Conservation (phyloP, 2,888 invertebrate species). For the Sisyra terminalis region DNA sequence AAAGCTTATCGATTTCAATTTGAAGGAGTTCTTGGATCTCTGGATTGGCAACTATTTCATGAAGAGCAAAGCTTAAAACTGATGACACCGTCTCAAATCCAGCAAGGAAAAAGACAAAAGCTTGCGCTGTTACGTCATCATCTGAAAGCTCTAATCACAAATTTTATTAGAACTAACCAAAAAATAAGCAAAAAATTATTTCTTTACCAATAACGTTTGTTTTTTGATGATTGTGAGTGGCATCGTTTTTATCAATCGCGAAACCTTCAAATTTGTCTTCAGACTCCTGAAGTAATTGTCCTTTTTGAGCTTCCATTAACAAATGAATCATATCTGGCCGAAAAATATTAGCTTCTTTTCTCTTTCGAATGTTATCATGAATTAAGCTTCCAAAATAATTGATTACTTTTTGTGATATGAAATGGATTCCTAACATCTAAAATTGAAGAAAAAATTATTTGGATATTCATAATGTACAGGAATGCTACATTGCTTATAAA, state of each 20-base stretch:
- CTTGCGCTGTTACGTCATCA: constrained; percentile 38
- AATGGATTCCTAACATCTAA: constrained; percentile 11
- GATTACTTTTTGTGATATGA: constrained; percentile 10
- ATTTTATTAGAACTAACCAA: no score
- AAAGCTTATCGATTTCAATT: no score
- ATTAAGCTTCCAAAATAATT: constrained; percentile 14
- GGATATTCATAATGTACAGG: background rate
- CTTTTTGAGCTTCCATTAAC: constrained; percentile 34
- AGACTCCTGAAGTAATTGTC: constrained; percentile 14
- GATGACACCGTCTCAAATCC: constrained; percentile 33
- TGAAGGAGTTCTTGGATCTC: constrained; percentile 35
- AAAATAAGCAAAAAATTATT: background rate
- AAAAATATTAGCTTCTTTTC: constrained; percentile 16
- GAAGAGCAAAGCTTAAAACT: constrained; percentile 30
- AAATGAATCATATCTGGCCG: constrained; percentile 32
- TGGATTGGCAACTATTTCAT: constrained; percentile 39
- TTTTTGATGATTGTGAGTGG: background rate
- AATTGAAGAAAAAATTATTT: background rate
- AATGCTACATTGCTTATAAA: no score
- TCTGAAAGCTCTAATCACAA: constrained; percentile 19
- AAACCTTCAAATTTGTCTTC: constrained; percentile 9
- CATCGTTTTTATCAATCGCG: constrained; percentile 1
- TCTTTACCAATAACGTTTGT: background rate
- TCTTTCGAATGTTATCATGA: constrained; percentile 13
- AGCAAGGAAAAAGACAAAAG: constrained; percentile 32